Base-by-base conservation (phyloP, 1,140 invertebrate species). In the Muscidifurax raptorellus region DNA sequence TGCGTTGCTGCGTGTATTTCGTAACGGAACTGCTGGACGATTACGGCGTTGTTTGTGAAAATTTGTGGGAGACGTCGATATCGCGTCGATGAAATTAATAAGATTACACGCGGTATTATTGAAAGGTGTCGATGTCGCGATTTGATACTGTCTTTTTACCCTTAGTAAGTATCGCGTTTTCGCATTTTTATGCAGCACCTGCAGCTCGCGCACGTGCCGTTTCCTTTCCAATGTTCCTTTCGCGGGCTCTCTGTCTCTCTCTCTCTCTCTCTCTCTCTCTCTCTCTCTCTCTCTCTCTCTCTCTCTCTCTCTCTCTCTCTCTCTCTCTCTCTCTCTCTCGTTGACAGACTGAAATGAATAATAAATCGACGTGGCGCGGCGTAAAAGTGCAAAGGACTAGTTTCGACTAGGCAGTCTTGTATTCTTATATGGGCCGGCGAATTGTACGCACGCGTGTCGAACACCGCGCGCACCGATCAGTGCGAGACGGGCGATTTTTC, bases 261-360 rank as follows among this genome's bases (percentile, higher is more conserved):
- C 40, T 40, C 40, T 40, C 40, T 4, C 40, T 40, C 40, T 40
- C 40, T 40, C 40, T 40, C 40, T 40, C 40, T 40, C 40, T 6
- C 40, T 40, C 40, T 40, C 10, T 40, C 40, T n/a, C n/a, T n/a
- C n/a, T n/a, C n/a, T n/a, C n/a, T n/a, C n/a, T n/a, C n/a, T n/a
- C n/a, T n/a, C n/a, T n/a, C n/a, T n/a, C n/a, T n/a, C n/a, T n/a
- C n/a, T n/a, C n/a, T n/a, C n/a, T n/a, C n/a, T n/a, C n/a, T n/a
- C n/a, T n/a, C n/a, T n/a, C n/a, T n/a, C n/a, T n/a, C n/a, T n/a
- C n/a, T n/a, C n/a, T n/a, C n/a, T n/a, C 6, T 6, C 52, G 22
- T 59, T 59, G 52, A 59, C 52, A 59, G 52, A 59, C 52, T n/a
- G 27, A 69, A 69, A 69, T 18, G 66, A 28, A 69, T 69, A 69